phyloP scores from a whole-genome alignment of 2,113 vertebrate species.

The Ctenomys sociabilis region DNA sequence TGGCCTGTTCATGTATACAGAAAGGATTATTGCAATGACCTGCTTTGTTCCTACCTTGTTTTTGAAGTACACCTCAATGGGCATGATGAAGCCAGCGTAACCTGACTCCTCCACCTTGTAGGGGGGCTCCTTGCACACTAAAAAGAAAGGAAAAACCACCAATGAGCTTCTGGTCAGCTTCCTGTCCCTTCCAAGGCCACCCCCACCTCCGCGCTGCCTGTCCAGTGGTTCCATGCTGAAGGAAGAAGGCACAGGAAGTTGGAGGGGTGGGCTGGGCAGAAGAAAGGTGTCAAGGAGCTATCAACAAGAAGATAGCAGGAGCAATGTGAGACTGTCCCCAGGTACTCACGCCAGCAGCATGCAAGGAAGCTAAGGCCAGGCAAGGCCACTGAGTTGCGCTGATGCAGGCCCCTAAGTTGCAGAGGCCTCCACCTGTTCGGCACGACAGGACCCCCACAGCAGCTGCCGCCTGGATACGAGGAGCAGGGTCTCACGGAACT shows the following conservation, averaged over 20 bases:
- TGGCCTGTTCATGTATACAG: neutral
- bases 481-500: neutral
- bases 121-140: constrained; percentile 99
- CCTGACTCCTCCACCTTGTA: constrained; percentile 99
- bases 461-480: neutral
- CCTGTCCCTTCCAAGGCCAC: neutral
- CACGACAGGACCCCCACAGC: neutral
- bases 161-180: constrained; percentile 63
- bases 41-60: constrained; percentile 91
- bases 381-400: fast-evolving
- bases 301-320: neutral
- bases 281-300: neutral
- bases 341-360: neutral
- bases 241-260: neutral
- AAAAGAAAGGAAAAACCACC: constrained; percentile 70
- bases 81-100: constrained; percentile 99
- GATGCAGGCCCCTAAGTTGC: neutral
- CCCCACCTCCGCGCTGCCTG: neutral
- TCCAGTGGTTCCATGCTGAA: neutral
- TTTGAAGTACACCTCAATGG: constrained; percentile 99
- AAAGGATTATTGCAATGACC: neutral
- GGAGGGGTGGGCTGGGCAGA: neutral
- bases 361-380: neutral
- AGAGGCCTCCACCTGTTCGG: neutral
- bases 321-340: fast-evolving